Evolutionary conservation across 2,888 invertebrate species (phyloP), one percentile per base, ranked within the genome.

Genomic region (Drosophila merina): DNA sequence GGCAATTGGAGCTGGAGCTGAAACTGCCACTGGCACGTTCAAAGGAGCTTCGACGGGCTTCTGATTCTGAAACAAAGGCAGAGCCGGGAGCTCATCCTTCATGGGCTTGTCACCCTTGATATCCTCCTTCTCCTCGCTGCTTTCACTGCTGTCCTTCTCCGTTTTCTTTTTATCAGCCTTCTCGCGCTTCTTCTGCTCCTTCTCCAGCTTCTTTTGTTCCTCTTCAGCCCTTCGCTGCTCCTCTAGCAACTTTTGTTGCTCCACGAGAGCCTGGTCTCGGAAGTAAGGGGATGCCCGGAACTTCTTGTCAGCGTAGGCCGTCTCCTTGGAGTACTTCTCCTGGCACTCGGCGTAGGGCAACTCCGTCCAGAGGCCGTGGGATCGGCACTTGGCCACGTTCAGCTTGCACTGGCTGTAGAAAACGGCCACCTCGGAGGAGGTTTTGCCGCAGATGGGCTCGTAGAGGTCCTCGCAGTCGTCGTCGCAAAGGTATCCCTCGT

Each of bases 361-460:
- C 30, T 89, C 90, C 3, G 70, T 64, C 89, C 89, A 90, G 7
- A 86, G 72, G 2, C 89, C 89, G 51, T 90, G 90, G 3, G 88
- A 88, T 48, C 89, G 89, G 14, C 89, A 90, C 63, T 90, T 90
- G 73, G 89, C 89, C 55, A 90, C 89, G 71, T 81, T 85, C 44
- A 90, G 58, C 55, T 90, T 90, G 70, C 89, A 90, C 45, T 84
- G 82, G 67, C 89, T 90, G 54, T 90, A 90, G 74, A 90, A 90
- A 0, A 90, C 89, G 0, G 90, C 89, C 20, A 90, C 79, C 59
- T 90, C 89, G 26, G 57, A 73, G 40, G 77, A 50, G 0, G 90
- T 90, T 51, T 73, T 77, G 20, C 89, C 89, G 50, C 89, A 90
- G 55, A 89, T 87, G 28, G 89, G 89, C 14, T 84, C 84, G 49